phyloP scores from a whole-genome alignment of 2,113 vertebrate genomes.

The Chelonoidis abingdonii region DNA sequence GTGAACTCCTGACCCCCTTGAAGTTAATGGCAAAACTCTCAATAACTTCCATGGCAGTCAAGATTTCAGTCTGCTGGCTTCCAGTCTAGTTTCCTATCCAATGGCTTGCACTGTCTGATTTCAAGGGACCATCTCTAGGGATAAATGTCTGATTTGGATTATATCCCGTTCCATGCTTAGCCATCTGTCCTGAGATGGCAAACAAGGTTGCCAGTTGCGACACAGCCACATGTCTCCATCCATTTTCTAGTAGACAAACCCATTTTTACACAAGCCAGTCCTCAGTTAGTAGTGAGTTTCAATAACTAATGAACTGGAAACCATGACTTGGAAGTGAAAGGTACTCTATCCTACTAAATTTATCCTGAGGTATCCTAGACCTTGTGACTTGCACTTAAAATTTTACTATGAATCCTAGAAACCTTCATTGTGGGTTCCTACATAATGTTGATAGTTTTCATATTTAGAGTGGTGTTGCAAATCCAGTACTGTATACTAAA shows the following conservation, averaged over 20 bases:
- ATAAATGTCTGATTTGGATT: not conserved
- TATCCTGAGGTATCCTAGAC: not conserved
- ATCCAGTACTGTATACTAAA: not conserved
- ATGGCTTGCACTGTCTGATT: not conserved
- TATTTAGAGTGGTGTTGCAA: not conserved
- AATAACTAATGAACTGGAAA: not conserved
- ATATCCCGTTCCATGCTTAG: not conserved
- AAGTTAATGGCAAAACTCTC: not conserved
- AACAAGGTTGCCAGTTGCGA: not conserved
- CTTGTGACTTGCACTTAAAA: not conserved
- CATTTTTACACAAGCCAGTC: not conserved
- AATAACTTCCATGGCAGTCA: not conserved
- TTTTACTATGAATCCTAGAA: not conserved
- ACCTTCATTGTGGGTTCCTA: conserved; percentile 10
- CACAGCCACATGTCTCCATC: not conserved
- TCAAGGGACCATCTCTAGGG: accelerated
- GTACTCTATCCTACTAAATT: not conserved
- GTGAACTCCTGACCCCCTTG: not conserved
- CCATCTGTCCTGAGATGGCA: not conserved
- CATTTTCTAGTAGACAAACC: not conserved
- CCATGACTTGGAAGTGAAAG: not conserved
- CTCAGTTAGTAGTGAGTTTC: not conserved
- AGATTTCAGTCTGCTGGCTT: not conserved
- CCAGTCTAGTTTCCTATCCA: not conserved
- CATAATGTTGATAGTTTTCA: not conserved